Evolutionary conservation across 2,888 invertebrate genomes (phyloP).

Genomic region (Archips crataeganus): DNA sequence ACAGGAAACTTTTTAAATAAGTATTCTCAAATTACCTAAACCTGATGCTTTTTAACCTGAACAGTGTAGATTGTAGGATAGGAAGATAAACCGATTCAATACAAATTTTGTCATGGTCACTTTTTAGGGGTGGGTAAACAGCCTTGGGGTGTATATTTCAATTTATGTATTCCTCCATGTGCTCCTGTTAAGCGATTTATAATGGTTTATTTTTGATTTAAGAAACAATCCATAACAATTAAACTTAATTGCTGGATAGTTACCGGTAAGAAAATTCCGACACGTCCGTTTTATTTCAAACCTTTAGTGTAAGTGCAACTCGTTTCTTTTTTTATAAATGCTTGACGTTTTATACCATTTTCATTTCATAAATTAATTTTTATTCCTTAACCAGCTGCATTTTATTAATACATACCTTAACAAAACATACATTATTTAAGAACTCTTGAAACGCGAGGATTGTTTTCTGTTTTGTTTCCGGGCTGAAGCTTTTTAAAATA

Average conservation of each 20-base stretch:
- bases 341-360: too few species aligned
- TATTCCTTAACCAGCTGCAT: neutral
- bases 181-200: neutral
- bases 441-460: neutral
- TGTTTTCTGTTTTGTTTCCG: conserved; percentile 33
- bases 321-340: too few species aligned
- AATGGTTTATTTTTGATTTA: conserved; percentile 1
- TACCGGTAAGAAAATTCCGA: neutral
- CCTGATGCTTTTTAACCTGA: neutral
- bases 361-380: too few species aligned
- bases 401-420: neutral
- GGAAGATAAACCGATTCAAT: neutral
- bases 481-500: conserved; percentile 31
- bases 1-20: neutral
- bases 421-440: neutral
- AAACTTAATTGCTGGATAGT: neutral
- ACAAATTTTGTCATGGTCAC: neutral
- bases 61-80: neutral
- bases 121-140: neutral
- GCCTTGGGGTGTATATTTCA: neutral
- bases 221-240: neutral
- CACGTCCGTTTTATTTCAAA: neutral
- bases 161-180: neutral
- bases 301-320: too few species aligned
- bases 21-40: neutral